These are phyloP conservation scores for Argyresthia albistria DNA, from an alignment of 2,888 invertebrate species.

Conservation along the genomic window DNA sequence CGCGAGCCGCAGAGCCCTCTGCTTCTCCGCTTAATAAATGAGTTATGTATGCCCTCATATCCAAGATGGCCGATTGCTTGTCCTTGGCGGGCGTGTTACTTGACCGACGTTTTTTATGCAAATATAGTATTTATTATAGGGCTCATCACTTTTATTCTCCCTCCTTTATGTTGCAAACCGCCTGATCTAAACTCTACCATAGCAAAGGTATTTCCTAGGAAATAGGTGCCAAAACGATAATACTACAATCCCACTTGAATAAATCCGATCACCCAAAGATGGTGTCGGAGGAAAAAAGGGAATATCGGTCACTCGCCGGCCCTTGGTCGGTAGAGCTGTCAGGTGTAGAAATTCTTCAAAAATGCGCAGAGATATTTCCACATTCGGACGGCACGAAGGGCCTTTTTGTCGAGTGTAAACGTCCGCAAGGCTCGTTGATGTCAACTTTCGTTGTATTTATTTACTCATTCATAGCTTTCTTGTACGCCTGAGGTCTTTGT, in stretches of 20 bases:
- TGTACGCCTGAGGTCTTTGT: constrained; percentile 30
- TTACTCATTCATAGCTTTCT: constrained; percentile 51
- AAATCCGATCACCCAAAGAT: constrained; percentile 5
- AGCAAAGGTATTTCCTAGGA: neutral
- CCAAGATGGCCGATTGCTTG: constrained; percentile 49
- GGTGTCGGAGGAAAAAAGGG: constrained; percentile 4
- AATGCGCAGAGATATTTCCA: constrained; percentile 39
- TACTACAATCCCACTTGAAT: constrained; percentile 5
- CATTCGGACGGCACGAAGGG: constrained; percentile 37
- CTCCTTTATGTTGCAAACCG: too few relatives aligned
- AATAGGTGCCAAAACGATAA: neutral
- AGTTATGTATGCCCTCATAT: constrained; percentile 65
- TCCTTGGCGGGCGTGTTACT: constrained; percentile 27
- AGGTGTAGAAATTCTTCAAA: constrained; percentile 36
- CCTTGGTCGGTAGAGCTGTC: constrained; percentile 22
- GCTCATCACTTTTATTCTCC: neutral
- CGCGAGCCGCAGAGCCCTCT: constrained; percentile 49
- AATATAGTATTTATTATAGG: neutral
- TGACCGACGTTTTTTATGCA: neutral
- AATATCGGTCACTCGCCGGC: constrained; percentile 9
- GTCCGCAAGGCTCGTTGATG: constrained; percentile 41
- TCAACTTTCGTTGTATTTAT: constrained; percentile 49
- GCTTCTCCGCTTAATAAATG: constrained; percentile 66
- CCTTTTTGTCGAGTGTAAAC: constrained; percentile 48
- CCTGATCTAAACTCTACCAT: too few relatives aligned